These are phyloP conservation scores for Plebejus anna DNA, from an alignment of 2,888 invertebrate species.

Conservation along the genomic window DNA sequence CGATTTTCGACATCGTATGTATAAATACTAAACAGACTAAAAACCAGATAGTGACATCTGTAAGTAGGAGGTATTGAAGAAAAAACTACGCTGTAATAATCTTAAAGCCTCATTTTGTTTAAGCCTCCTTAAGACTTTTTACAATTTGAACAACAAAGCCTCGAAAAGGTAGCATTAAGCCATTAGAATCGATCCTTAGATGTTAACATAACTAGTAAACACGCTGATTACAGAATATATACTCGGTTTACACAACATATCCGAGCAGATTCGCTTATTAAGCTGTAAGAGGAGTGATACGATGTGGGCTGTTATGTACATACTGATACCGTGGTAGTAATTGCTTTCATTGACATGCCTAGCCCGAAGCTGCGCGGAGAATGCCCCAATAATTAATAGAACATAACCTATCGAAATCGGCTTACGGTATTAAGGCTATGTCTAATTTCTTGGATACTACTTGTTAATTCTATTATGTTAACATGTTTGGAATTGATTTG, in stretches of 20 bases:
- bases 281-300: slow-evolving; percentile 43
- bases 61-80: no score
- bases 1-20: no score
- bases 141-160: not conserved
- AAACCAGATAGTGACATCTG: no score
- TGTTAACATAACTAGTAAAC: not conserved
- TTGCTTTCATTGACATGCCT: slow-evolving; percentile 74
- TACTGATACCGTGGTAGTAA: slow-evolving; percentile 57
- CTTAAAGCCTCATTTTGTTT: no score
- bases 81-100: no score
- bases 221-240: slow-evolving; percentile 32
- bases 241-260: slow-evolving; percentile 37
- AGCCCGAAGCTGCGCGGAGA: slow-evolving; percentile 53
- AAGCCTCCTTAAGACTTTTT: not conserved
- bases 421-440: slow-evolving; percentile 44
- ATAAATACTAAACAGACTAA: no score
- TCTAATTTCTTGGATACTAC: slow-evolving; percentile 33
- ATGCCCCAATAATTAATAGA: slow-evolving; percentile 70
- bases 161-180: not conserved
- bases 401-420: slow-evolving; percentile 57
- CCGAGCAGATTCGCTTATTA: slow-evolving; percentile 51
- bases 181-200: slow-evolving; percentile 11
- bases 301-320: slow-evolving; percentile 41
- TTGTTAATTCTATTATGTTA: slow-evolving; percentile 6
- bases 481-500: not conserved